Base-by-base conservation (phyloP, 2,888 invertebrate genomes). In the Lissonota sp. region DNA sequence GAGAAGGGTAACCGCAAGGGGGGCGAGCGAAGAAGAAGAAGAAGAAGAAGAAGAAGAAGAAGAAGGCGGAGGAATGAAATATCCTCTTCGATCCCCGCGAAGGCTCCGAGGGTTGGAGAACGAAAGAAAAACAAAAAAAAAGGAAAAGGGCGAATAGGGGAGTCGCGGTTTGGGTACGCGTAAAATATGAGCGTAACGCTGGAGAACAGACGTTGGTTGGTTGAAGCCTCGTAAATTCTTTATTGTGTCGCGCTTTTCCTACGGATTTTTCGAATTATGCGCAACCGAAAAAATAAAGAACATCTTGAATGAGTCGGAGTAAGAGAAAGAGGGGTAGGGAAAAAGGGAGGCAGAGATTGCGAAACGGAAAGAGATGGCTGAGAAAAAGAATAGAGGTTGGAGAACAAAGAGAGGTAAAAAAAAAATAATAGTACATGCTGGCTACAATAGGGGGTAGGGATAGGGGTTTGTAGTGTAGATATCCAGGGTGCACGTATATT, bases 161-260 rank as follows among this genome's bases (percentile, higher is more conserved):
- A 26, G 44, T 73, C n/a, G 80, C 51, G 72, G 39, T 73, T 26
- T 64, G 51, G 72, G 51, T 76, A 58, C 71, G 67, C 69, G 80
- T 76, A 76, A 76, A 80, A 80, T 76, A 80, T 80, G 67, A 67
- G 77, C 77, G 73, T 44, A 57, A 70, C 77, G 70, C 63, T 72
- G 73, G 66, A 26, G 44, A 73, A 77, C 64, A 60, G 70, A 74
- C 69, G 69, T 42, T 80, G 63, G 62, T 64, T 49, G 73, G 26
- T 49, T 53, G 49, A 70, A 66, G 67, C 67, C 80, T 80, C 77
- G 60, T 77, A 77, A 80, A 77, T 77, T 64, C 73, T 81, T 81
- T 78, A 77, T 81, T 74, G 70, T 62, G 55, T 77, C 78, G 78
- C 37, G 53, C 40, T 70, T n/a, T 57, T 74, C 49, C 57, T 55